Evolutionary conservation across 2,888 invertebrate genomes (phyloP).

Genomic region (Baronia brevicornis): DNA sequence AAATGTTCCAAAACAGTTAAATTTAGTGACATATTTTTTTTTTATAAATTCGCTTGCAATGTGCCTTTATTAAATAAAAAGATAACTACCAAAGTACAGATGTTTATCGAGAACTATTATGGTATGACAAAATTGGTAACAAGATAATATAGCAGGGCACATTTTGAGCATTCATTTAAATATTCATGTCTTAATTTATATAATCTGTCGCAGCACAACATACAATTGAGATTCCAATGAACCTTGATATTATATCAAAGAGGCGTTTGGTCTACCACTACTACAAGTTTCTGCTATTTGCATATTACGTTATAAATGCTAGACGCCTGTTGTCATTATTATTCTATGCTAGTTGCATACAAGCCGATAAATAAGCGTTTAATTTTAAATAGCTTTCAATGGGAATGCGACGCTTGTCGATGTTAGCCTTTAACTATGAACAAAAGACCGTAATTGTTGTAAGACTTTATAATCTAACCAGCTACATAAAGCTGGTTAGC

Average conservation of each 20-base stretch:
- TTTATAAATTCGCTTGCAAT: too few species aligned
- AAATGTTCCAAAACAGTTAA: too few species aligned
- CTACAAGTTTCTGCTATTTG: conserved; percentile 12
- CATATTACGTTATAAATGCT: conserved; percentile 15
- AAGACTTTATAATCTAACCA: too few species aligned
- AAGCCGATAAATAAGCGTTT: conserved; percentile 4
- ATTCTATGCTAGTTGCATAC: conserved; percentile 8
- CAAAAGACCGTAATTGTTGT: too few species aligned
- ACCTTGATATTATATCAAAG: conserved; percentile 3
- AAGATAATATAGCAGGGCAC: conserved; percentile 5
- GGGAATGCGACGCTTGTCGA: conserved; percentile 5
- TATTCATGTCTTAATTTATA: too few species aligned
- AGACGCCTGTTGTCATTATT: conserved; percentile 12
- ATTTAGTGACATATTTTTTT: too few species aligned
- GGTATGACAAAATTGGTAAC: conserved; percentile 11
- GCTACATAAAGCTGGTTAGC: too few species aligned
- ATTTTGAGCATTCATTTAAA: too few species aligned
- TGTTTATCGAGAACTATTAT: conserved; percentile 5
- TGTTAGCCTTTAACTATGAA: conserved; percentile 1
- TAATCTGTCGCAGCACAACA: too few species aligned
- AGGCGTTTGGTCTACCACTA: conserved; percentile 3
- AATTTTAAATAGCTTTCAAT: conserved; percentile 6
- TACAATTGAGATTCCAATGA: conserved; percentile 2
- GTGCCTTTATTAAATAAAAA: not conserved
- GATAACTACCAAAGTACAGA: conserved; percentile 4